phyloP scores from a whole-genome alignment of 2,797 vertebrate species.

The Psittacula derbiana region DNA sequence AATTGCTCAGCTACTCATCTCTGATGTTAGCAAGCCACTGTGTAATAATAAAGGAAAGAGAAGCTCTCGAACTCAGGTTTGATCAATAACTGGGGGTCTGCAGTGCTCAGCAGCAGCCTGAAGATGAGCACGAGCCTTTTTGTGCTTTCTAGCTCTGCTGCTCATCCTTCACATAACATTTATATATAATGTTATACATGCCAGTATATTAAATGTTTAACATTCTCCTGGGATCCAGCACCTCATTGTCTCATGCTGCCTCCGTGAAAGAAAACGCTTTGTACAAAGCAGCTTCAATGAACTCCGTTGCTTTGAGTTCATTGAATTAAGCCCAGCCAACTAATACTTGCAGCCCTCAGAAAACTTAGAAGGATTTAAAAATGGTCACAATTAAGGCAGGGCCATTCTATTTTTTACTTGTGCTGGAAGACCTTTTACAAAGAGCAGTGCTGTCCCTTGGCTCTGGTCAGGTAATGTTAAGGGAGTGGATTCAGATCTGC shows the following conservation, averaged over 20 bases:
- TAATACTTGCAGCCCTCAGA: background rate
- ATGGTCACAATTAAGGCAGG: background rate
- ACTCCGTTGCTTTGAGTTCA: constrained; percentile 4
- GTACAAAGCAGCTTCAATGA: background rate
- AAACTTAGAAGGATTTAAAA: background rate
- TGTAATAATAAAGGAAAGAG: background rate
- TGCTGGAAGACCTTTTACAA: background rate
- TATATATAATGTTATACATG: background rate
- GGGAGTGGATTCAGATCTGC: background rate
- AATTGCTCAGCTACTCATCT: background rate
- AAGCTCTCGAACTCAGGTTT: background rate
- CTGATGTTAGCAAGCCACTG: constrained; percentile 1
- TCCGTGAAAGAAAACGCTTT: background rate
- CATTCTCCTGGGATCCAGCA: constrained; percentile 22
- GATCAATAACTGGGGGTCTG: background rate
- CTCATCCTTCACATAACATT: background rate
- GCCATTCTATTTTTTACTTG: background rate
- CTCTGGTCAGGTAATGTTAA: background rate
- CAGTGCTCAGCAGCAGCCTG: background rate
- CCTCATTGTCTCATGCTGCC: background rate
- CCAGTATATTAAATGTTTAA: constrained; percentile 34
- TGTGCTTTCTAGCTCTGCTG: constrained; percentile 11
- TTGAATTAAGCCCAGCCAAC: background rate
- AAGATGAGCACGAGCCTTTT: background rate
- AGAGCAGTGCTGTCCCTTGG: background rate